Evolutionary conservation across 2,113 vertebrate species (phyloP), one percentile per base, ranked within the genome.

Genomic region (Scolopax mira): DNA sequence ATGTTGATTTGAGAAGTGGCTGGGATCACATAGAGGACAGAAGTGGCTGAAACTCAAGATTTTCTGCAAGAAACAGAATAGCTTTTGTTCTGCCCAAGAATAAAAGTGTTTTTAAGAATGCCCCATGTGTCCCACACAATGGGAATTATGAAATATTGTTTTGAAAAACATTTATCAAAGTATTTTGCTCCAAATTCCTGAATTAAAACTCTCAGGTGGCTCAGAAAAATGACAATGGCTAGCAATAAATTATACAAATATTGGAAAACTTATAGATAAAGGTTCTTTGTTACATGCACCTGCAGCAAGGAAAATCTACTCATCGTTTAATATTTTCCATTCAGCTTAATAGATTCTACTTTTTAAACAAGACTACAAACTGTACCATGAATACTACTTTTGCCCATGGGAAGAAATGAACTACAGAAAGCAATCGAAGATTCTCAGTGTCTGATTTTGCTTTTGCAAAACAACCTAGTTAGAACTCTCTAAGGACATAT

Each of bases 381-480:
- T 57, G 57, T 69, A 85, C 37, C 24, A 49, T 27, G 73, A 92
- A 55, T 52, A 87, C 16, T 81, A 74, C 44, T 77, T 92, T 77
- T 79, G 54, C 74, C 70, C 62, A 54, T 28, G 49, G 84, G 79
- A 93, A 91, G 79, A 91, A 89, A 78, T 22, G 5, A 89, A 93
- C 66, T 85, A 91, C 64, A 83, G 79, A 94, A 97, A 85, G 60
- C 71, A 72, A 88, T 60, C 41, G 58, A 82, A 95, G 67, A 88
- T 64, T 88, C 82, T 73, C 55, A 71, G 70, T 73, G 71, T 93
- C 79, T 91, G 81, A 91, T 74, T 90, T 94, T 66, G 78, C 62
- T 82, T 96, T 88, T 89, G 81, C 62, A 93, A 91, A 97, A 94
- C 74, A 93, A 91, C 51, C 77, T 42, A 82, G 58, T 88, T 85